Base-by-base conservation (phyloP, 2,888 invertebrate species). In the Pheosia tremula region DNA sequence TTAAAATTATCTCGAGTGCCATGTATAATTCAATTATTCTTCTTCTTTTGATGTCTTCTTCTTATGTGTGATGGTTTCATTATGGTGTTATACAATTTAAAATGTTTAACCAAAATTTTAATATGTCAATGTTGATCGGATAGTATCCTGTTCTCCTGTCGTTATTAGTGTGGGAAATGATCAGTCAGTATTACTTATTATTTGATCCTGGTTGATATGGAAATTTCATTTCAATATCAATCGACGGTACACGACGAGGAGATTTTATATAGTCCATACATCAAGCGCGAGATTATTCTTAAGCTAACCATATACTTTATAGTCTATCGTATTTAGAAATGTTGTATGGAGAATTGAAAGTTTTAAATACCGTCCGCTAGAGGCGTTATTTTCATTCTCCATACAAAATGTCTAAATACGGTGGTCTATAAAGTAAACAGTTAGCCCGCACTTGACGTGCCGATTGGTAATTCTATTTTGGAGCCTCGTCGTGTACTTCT, bases 71-170 rank as follows among this genome's bases (percentile, higher is more conserved):
- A 43, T 3, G 7, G 9, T 11, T 57, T 47, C 37, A n/a, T 49
- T 13, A 49, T n/a, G 13, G 39, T 66, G 38, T 38, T 66, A 4
- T n/a, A n/a, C 5, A 13, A 13, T 8, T 69, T 74, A 71, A 82
- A 86, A 84, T 80, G 84, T 83, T 87, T 87, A 80, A 78, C 78
- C 79, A 71, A 68, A 72, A 66, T 70, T 70, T 79, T 79, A 71
- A 68, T 71, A 66, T 70, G 71, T 79, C 81, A 81, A 80, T 82
- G 89, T 90, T 88, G 82, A 89, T 83, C 87, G 87, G 80, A 84
- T 88, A 91, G 91, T 88, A 92, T 90, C 90, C 89, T 89, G 84
- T 82, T 90, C 84, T 91, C 86, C 90, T 91, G 76, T 91, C 89
- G 91, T 90, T 91, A 86, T 88, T 91, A 90, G 88, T 90, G 82